Evolutionary conservation across 2,113 vertebrate species (phyloP), one percentile per base, ranked within the genome.

Genomic region (Phocoena phocoena): DNA sequence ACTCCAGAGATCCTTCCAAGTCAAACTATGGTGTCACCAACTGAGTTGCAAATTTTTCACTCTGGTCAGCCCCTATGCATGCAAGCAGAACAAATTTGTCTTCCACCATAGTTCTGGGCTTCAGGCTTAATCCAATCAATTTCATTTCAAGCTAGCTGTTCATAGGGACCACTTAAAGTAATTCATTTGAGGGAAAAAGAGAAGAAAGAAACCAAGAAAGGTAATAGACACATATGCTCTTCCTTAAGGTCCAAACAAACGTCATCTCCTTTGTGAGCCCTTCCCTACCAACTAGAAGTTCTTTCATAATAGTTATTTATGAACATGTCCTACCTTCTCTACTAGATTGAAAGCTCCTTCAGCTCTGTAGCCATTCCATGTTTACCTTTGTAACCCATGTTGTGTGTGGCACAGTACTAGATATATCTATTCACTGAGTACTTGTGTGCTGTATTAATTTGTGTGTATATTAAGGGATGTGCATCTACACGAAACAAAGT

Each of bases 171-270:
- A 85, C 38, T 50, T 81, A 73, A 77, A 95, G 28, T 38, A 73
- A 94, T 81, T 88, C 50, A 96, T 71, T 96, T 68, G 71, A 38
- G n/a, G 90, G 53, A 17, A 73, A 82, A 93, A 77, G 41, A 44
- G 5, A 65, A 31, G 11, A 28, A 65, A 93, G 55, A 93, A 90
- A 58, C 41, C 41, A 80, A 58, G 68, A 95, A 87, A 93, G 7
- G 15, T 76, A 94, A 93, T 0, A 73, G 17, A 93, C 77, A 81
- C 5, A 67, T 12, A 88, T n/a, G 8, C 14, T 67, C 65, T 90
- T 76, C n/a, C 31, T 85, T 90, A 62, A 70, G 41, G 18, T 95
- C 31, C n/a, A 95, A 93, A 97, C 79, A 83, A 74, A 94, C 63
- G 68, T 47, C 44, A 81, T 68, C 55, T 95, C 53, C 68, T 67